Base-by-base conservation (phyloP, 2,797 vertebrate genomes). In the Anguilla anguilla region DNA sequence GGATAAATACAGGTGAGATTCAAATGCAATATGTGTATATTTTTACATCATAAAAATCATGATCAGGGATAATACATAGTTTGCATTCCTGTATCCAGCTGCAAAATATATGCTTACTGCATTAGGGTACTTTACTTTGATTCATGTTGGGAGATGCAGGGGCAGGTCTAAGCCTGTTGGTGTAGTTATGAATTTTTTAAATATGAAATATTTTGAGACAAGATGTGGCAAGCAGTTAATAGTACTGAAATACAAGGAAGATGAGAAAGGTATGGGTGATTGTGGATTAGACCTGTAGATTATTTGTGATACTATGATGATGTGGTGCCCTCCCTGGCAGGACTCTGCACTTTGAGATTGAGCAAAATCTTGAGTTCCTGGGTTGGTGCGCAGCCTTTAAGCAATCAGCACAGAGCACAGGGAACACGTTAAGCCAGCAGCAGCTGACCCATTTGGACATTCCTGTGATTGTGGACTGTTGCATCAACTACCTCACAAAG, bases 401-500 rank as follows among this genome's bases (percentile, higher is more conserved):
- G 92, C 95, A 93, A 91, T 96, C 95, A 0, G 95, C 96, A 0
- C 93, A 95, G 28, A 94, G 95, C 86, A 90, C 94, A 0, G 96
- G 96, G 3, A 94, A 96, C 91, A 94, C 95, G 0, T 64, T 97
- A 77, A 93, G 93, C 0, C 95, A 96, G 86, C 97, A 97, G 89
- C 97, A 97, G 90, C 95, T 97, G 6, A 97, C 96, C 0, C 94
- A 96, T 1, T 91, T 91, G 0, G 95, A 97, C 0, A 92, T 97
- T 5, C 97, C 97, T 0, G 91, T 97, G 90, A 93, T 95, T 0
- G 94, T 97, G 69, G 95, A 97, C 35, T 94, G 96, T 49, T 97
- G 96, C 88, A 94, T 97, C 0, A 94, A 95, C 91, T 96, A 96
- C 90, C 95, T 97, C 93, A 97, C 96, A 0, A 95, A 96, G 89